Evolutionary conservation across 2,888 invertebrate species (phyloP).

Genomic region (Carabus problematicus): DNA sequence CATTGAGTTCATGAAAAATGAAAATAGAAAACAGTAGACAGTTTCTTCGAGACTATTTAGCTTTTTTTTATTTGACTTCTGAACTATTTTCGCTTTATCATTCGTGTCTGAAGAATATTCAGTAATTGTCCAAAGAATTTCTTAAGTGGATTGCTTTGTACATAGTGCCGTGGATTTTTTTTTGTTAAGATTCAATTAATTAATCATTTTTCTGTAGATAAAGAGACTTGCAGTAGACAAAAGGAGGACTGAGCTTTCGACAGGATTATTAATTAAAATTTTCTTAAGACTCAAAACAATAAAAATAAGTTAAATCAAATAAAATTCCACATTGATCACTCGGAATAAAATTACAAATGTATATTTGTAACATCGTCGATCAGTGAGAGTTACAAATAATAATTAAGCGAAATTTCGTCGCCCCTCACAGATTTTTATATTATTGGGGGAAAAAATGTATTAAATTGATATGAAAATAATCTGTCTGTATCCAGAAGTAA

Average conservation of each 20-base stretch:
- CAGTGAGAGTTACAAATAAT: slow-evolving; percentile 9
- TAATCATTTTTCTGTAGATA: slow-evolving; percentile 35
- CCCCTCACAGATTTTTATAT: too few species aligned
- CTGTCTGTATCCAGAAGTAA: too few species aligned
- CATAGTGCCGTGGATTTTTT: not conserved
- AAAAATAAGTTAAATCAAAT: slow-evolving; percentile 33
- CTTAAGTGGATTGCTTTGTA: too few species aligned
- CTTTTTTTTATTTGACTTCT: too few species aligned
- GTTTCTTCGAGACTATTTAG: too few species aligned
- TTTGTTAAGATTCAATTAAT: slow-evolving; percentile 29
- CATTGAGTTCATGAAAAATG: too few species aligned
- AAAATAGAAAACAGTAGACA: too few species aligned
- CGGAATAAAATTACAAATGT: not conserved
- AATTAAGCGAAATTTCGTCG: slow-evolving; percentile 1
- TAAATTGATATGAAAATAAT: too few species aligned
- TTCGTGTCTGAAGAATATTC: too few species aligned
- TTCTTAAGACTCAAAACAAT: slow-evolving; percentile 22
- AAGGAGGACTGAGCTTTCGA: slow-evolving; percentile 19
- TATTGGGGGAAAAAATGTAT: too few species aligned
- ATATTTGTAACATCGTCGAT: slow-evolving; percentile 20
- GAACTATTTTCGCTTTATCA: too few species aligned
- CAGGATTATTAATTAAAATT: slow-evolving; percentile 37
- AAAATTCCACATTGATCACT: slow-evolving; percentile 5
- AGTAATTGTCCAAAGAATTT: too few species aligned
- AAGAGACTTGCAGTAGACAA: slow-evolving; percentile 12